Percentiles rank a stretch among this genome's conserved stretches.
phyloP scores from a whole-genome alignment of 2,113 vertebrate genomes.

The Raja brachyura region DNA sequence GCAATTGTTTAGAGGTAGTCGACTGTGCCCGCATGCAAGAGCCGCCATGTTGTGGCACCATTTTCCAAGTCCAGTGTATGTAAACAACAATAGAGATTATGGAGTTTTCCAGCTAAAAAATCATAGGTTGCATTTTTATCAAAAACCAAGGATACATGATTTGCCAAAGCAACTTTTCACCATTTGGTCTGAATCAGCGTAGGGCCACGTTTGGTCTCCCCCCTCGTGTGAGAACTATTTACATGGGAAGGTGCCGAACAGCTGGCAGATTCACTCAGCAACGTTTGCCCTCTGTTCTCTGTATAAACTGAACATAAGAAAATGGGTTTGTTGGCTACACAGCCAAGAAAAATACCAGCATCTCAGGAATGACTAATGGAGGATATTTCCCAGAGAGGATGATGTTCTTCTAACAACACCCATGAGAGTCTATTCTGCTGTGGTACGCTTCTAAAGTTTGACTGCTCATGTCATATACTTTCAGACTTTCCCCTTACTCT shows the following conservation, averaged over 20 bases:
- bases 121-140: background rate
- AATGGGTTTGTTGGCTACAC: background rate
- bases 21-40: no score
- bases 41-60: no score
- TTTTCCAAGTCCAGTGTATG: no score
- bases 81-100: no score
- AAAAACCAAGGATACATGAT: no score
- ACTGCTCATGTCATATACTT: background rate
- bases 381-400: conserved; percentile 20
- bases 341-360: conserved; percentile 34
- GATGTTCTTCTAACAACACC: conserved; percentile 13
- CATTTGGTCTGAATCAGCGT: background rate
- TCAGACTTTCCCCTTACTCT: background rate
- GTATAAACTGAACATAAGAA: conserved; percentile 1
- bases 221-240: background rate
- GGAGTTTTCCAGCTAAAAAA: no score
- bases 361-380: conserved; percentile 23
- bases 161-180: background rate
- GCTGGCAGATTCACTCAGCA: background rate
- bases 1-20: no score
- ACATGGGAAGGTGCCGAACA: background rate
- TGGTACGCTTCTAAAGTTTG: background rate
- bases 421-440: background rate
- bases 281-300: background rate
- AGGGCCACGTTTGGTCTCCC: background rate